Evolutionary conservation across 2,888 invertebrate genomes (phyloP), one percentile per base, ranked within the genome.

Genomic region (Xiphydria camelus): DNA sequence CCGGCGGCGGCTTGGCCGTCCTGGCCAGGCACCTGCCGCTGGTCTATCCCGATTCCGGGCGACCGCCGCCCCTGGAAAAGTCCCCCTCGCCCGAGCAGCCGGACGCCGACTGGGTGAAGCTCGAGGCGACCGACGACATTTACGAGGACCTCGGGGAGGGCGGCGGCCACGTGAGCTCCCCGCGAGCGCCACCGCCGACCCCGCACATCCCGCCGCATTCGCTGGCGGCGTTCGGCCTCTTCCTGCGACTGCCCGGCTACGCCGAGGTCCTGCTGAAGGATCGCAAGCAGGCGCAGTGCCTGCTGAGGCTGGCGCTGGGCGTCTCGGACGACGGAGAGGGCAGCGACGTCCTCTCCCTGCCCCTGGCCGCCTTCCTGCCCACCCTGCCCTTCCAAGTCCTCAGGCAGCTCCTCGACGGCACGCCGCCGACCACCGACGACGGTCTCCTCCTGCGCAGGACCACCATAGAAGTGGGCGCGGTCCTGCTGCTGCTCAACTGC

Each of bases 291-390:
- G 95, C 95, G 0, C 88, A 91, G 64, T 92, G 91, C 70, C 80
- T 96, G 50, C 78, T 96, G 53, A 80, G 94, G 4, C 80, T 96
- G 37, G 88, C 94, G 22, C 80, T 96, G 14, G 96, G 95, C 15
- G 94, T 94, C 4, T 88, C 91, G 2, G 92, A 93, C 63, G 93
- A 94, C 67, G 94, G 93, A 34, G 92, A 94, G 77, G 94, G 93
- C 72, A 88, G 84, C 53, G 88, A 89, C 59, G 88, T 89, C 36
- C 82, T 89, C 58, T 83, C 83, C 34, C 83, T 87, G 4, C 79
- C 86, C 1, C 77, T 88, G 12, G 87, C 88, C 0, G 78, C 83
- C 23, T 81, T 85, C 0, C 72, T 88, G 36, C 87, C 87, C 0
- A 87, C 85, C 0, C 77, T 92, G 59, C 91, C 92, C 15, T 92